Conservation (phyloP, 2,888 invertebrate genomes). For the Heliconius aoede region DNA sequence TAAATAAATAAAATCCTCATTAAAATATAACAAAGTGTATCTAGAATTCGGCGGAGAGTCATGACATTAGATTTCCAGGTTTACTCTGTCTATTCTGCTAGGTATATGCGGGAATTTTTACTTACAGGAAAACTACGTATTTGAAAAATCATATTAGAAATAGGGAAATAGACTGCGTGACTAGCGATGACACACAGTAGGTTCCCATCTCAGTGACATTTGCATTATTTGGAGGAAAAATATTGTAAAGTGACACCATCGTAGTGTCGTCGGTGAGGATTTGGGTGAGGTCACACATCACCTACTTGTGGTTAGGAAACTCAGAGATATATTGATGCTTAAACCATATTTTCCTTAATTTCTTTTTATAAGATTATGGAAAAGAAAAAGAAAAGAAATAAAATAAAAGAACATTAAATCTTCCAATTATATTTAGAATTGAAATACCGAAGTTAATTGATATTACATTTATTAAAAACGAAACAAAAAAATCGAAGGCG, state of each 20-base stretch:
- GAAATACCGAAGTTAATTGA: conserved; percentile 15
- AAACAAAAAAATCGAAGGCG: not conserved
- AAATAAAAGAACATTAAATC: conserved; percentile 2
- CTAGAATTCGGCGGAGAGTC: too few species aligned
- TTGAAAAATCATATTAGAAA: not conserved
- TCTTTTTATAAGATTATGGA: not conserved
- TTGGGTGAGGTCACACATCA: not conserved
- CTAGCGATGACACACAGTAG: not conserved
- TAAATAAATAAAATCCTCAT: too few species aligned
- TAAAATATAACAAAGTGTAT: too few species aligned
- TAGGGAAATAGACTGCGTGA: conserved; percentile 6
- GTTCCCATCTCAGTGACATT: not conserved
- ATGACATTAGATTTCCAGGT: too few species aligned
- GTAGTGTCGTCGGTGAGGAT: not conserved
- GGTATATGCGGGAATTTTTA: not conserved
- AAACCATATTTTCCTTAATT: not conserved
- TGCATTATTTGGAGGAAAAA: not conserved
- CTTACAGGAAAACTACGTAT: not conserved
- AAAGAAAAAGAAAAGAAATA: too few species aligned
- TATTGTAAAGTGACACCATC: not conserved
- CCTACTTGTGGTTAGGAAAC: not conserved
- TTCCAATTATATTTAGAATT: not conserved
- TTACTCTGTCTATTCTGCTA: too few species aligned
- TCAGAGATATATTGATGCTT: not conserved
- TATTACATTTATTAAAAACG: conserved; percentile 9